A percentile compares a stretch with the other conserved stretches of the same genome.
Evolutionary conservation across 1,140 invertebrate genomes (phyloP).

Genomic region (Armadillidium nasatum): DNA sequence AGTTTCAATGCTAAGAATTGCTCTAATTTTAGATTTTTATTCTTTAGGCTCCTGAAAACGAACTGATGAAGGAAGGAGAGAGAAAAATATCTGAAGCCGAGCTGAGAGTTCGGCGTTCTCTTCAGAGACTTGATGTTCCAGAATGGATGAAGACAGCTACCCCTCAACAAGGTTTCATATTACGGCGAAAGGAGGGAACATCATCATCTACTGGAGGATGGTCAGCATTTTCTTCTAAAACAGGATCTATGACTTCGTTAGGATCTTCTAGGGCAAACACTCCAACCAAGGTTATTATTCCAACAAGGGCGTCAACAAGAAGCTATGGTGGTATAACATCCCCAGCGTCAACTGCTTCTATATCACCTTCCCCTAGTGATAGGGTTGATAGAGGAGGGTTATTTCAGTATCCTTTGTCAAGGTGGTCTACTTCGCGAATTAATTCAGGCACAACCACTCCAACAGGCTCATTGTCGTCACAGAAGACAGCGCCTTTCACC

Average conservation of each 20-base stretch:
- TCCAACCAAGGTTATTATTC: constrained; percentile 44
- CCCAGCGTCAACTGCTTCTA: constrained; percentile 36
- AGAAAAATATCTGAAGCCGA: constrained; percentile 82
- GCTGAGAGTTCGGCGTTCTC: constrained; percentile 80
- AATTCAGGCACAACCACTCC: constrained; percentile 60
- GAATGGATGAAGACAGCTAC: constrained; percentile 86
- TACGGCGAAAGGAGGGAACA: constrained; percentile 28
- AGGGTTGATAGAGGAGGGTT: constrained; percentile 28
- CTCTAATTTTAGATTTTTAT: background rate
- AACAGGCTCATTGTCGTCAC: constrained; percentile 34
- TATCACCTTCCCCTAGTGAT: constrained; percentile 36
- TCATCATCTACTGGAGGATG: constrained; percentile 34
- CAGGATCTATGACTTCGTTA: constrained; percentile 44
- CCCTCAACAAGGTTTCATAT: constrained; percentile 48
- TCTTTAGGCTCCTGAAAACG: constrained; percentile 81
- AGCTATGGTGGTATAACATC: constrained; percentile 33
- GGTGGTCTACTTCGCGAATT: constrained; percentile 79
- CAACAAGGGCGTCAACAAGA: constrained; percentile 38
- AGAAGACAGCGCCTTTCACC: constrained; percentile 32
- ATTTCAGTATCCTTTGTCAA: constrained; percentile 56
- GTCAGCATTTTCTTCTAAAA: constrained; percentile 42
- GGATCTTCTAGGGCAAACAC: constrained; percentile 40
- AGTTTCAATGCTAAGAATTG: background rate
- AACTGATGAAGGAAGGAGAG: constrained; percentile 73
- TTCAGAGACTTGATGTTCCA: constrained; percentile 87